These are phyloP conservation scores for Episyrphus balteatus DNA, from an alignment of 1,140 invertebrate genomes.

Conservation along the genomic window DNA sequence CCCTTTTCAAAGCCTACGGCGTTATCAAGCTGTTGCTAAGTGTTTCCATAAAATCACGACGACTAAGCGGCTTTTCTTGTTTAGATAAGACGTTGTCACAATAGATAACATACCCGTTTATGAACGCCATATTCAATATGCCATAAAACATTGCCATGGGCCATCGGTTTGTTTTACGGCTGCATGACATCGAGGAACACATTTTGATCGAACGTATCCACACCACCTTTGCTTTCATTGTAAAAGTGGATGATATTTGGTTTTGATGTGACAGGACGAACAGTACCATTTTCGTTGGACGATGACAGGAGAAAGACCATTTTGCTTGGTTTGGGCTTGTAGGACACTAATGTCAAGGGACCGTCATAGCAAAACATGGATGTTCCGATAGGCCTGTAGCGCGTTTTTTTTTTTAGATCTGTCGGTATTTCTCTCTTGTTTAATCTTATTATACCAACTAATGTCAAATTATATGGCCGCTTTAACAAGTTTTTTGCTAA, in stretches of 20 bases:
- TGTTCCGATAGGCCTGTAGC: too few relatives aligned
- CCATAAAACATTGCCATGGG: conserved; percentile 1
- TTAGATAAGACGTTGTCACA: too few relatives aligned
- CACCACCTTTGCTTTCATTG: conserved; percentile 36
- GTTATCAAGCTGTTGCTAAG: too few relatives aligned
- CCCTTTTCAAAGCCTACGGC: too few relatives aligned
- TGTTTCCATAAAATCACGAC: too few relatives aligned
- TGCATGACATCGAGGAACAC: too few relatives aligned
- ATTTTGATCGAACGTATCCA: conserved; percentile 32
- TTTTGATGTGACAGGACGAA: conserved; percentile 19
- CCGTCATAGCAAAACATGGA: conserved; percentile 8
- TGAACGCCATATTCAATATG: conserved; percentile 1
- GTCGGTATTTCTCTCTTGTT: too few relatives aligned
- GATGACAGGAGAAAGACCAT: conserved; percentile 8
- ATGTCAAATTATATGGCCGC: too few relatives aligned
- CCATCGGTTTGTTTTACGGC: conserved; percentile 8
- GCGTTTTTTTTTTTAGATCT: too few relatives aligned
- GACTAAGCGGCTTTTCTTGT: too few relatives aligned
- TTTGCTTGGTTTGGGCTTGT: conserved; percentile 10
- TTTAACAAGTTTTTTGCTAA: too few relatives aligned
- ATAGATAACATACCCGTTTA: conserved; percentile 2
- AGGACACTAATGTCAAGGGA: conserved; percentile 10
- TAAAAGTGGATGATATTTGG: conserved; percentile 35
- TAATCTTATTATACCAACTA: too few relatives aligned
- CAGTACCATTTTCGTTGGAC: conserved; percentile 7